Evolutionary conservation across 1,140 invertebrate species (phyloP).

Genomic region (Leptoteleia sp.): DNA sequence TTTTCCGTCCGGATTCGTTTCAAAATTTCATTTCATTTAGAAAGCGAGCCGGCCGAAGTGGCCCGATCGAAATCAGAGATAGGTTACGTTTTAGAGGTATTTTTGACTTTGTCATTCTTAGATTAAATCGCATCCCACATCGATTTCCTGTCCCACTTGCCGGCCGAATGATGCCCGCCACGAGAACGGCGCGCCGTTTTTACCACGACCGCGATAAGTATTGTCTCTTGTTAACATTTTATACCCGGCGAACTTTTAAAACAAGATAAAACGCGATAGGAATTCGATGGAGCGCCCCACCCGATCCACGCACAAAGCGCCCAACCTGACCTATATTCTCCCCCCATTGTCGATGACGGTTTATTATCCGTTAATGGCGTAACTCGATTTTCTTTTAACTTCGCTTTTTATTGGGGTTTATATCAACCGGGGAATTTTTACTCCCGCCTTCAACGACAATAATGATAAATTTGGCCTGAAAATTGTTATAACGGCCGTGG

Average conservation of each 20-base stretch:
- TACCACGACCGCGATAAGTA: constrained; percentile 13
- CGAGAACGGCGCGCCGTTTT: constrained; percentile 9
- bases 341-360: constrained; percentile 26
- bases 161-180: constrained; percentile 5
- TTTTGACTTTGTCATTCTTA: constrained; percentile 52
- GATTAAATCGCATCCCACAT: constrained; percentile 46
- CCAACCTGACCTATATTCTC: constrained; percentile 38
- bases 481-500: constrained; percentile 21
- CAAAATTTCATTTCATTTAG: constrained; percentile 54
- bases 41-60: constrained; percentile 20
- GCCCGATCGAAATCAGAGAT: constrained; percentile 29
- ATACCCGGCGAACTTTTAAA: constrained; percentile 6
- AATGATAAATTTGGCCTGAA: constrained; percentile 35
- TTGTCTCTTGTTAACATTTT: constrained; percentile 41
- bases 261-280: constrained; percentile 30
- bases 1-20: constrained; percentile 25
- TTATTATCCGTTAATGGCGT: constrained; percentile 28
- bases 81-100: constrained; percentile 1
- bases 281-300: constrained; percentile 36
- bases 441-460: constrained; percentile 13
- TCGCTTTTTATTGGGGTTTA: constrained; percentile 7
- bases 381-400: constrained; percentile 7
- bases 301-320: constrained; percentile 36
- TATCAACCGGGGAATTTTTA: constrained; percentile 9
- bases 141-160: constrained; percentile 44